These are phyloP conservation scores for Tadarida brasiliensis DNA, from an alignment of 2,797 vertebrate genomes.

Conservation along the genomic window DNA sequence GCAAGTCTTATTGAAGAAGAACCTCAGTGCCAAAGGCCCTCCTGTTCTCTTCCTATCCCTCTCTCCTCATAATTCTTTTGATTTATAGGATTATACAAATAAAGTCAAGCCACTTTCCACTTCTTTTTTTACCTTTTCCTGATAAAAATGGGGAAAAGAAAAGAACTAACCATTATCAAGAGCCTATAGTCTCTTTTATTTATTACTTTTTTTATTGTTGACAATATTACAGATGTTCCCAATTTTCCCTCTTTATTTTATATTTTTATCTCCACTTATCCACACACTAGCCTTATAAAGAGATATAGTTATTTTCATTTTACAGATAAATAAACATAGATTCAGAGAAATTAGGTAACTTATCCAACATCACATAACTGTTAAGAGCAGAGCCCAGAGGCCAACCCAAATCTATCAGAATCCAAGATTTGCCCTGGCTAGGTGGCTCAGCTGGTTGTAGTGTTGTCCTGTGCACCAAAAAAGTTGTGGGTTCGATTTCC, in stretches of 20 bases:
- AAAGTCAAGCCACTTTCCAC: not conserved
- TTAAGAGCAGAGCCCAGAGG: not conserved
- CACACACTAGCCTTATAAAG: not conserved
- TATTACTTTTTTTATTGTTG: too few species aligned
- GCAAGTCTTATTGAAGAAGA: not conserved
- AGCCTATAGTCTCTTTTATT: not conserved
- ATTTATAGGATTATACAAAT: not conserved
- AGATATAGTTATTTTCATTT: not conserved
- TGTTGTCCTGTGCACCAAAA: too few species aligned
- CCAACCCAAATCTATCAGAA: not conserved
- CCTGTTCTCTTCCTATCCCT: not conserved
- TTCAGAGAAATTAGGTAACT: not conserved
- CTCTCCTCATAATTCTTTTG: not conserved
- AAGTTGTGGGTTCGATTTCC: too few species aligned
- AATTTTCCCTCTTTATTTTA: not conserved
- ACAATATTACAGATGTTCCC: too few species aligned
- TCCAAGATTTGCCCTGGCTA: not conserved
- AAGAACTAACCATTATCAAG: not conserved
- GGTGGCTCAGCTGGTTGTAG: too few species aligned
- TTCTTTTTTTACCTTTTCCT: not conserved
- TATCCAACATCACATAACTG: not conserved
- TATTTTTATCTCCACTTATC: not conserved
- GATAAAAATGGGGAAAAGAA: not conserved
- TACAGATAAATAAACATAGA: not conserved
- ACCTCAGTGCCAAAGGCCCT: not conserved